Conservation (phyloP, 2,888 invertebrate species). For the Scaptodrosophila latifasciaeformis region DNA sequence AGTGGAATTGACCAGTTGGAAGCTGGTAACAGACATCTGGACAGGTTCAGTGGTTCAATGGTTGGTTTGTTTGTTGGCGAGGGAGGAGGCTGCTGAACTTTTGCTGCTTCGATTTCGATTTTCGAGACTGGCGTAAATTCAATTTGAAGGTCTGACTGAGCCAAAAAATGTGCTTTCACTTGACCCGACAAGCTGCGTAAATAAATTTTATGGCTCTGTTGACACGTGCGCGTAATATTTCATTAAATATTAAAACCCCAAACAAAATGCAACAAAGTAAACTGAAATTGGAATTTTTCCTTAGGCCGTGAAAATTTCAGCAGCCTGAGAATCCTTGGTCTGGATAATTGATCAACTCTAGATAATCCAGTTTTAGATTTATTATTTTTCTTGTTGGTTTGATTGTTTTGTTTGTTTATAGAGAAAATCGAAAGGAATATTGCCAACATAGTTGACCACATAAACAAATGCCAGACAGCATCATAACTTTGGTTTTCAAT, state of each 20-base stretch:
- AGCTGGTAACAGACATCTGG: background rate
- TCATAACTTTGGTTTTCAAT: slow-evolving; percentile 66
- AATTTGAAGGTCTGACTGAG: slow-evolving; percentile 58
- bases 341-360: too few relatives aligned
- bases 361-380: too few relatives aligned
- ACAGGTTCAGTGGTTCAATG: background rate
- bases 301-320: too few relatives aligned
- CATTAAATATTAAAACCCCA: slow-evolving; percentile 41
- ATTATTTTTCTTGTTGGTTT: too few relatives aligned
- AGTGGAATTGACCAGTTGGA: background rate
- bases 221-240: slow-evolving; percentile 68
- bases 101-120: slow-evolving; percentile 52
- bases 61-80: background rate
- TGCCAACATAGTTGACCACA: slow-evolving; percentile 20
- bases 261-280: slow-evolving; percentile 18
- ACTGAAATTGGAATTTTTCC: too few relatives aligned
- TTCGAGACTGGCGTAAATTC: slow-evolving; percentile 52
- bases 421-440: slow-evolving; percentile 8
- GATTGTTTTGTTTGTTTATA: too few relatives aligned
- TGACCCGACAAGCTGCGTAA: slow-evolving; percentile 71
- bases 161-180: slow-evolving; percentile 71
- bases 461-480: slow-evolving; percentile 59
- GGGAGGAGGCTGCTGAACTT: too few relatives aligned
- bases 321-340: too few relatives aligned
- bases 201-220: slow-evolving; percentile 70